phyloP scores from a whole-genome alignment of 1,140 invertebrate genomes.

The Pectinophora gossypiella region DNA sequence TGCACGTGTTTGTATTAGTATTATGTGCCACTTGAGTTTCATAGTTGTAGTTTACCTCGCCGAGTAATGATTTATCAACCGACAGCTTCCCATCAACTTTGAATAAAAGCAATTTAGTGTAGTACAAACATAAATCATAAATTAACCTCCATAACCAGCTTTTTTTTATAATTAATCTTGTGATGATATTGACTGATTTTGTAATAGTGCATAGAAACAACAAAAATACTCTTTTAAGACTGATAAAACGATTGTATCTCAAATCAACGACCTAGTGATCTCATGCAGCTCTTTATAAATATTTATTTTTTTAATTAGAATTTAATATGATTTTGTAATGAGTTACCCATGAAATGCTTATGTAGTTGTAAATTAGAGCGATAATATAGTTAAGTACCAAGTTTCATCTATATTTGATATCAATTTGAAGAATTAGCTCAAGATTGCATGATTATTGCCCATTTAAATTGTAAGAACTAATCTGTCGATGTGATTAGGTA shows the following conservation, averaged over 20 bases:
- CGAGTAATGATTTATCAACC: too few relatives aligned
- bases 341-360: not conserved
- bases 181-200: constrained; percentile 3
- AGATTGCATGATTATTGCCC: not conserved
- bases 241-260: not conserved
- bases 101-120: too few relatives aligned
- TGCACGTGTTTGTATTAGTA: too few relatives aligned
- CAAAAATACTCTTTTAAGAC: constrained; percentile 2
- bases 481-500: too few relatives aligned
- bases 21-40: too few relatives aligned
- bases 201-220: not conserved
- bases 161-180: not conserved
- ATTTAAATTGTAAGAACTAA: too few relatives aligned
- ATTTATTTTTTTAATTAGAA: not conserved
- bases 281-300: constrained; percentile 3
- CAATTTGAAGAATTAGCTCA: not conserved
- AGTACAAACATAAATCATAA: too few relatives aligned
- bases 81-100: too few relatives aligned
- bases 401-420: not conserved
- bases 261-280: not conserved
- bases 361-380: not conserved
- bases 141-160: too few relatives aligned
- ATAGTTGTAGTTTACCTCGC: too few relatives aligned
- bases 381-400: not conserved
- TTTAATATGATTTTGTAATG: not conserved